Base-by-base conservation (phyloP, 2,113 vertebrate genomes). In the Castor canadensis region DNA sequence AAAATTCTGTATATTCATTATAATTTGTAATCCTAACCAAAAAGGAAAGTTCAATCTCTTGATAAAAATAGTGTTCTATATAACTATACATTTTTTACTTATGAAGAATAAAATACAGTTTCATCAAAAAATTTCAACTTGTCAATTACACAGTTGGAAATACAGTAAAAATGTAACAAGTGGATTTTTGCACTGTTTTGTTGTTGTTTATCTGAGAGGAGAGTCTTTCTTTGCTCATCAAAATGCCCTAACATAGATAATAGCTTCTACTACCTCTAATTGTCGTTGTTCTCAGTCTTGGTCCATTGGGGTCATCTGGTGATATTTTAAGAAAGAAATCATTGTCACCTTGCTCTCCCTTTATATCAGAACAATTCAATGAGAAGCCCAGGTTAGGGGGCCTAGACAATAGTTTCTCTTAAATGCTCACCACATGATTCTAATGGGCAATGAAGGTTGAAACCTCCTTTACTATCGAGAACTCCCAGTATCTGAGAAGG, bases 31-130 rank as follows among this genome's bases (percentile, higher is more conserved):
- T 58, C 43, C 24, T 94, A 49, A 5, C 5, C 45, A 58, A 62
- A 94, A 52, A 40, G 64, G n/a, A 16, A 93, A 91, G 79, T 6
- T 49, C 5, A 6, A 28, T 52, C 26, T 85, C 52, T 87, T 81
- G 71, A 52, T 43, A 32, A 40, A 91, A 87, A 87, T 32, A 84
- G 62, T 85, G 54, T 19, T 13, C 22, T 28, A 62, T 38, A 22
- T 84, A 47, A 84, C 52, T 56, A 30, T 11, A 35, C 0, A 69
- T 64, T 35, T 81, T 95, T 94, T 81, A 24, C 89, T 89, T 38
- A 52, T 43, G 26, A 97, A 75, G 72, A 86, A 73, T 86, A 83
- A 89, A 83, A 77, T 35, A 91, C 10, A 89, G 17, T 47, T 77
- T 71, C 22, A 92, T 22, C 24, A 80, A 84, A 15, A 38, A 4